Base-by-base conservation (phyloP, 2,113 vertebrate genomes). In the Merops nubicus region DNA sequence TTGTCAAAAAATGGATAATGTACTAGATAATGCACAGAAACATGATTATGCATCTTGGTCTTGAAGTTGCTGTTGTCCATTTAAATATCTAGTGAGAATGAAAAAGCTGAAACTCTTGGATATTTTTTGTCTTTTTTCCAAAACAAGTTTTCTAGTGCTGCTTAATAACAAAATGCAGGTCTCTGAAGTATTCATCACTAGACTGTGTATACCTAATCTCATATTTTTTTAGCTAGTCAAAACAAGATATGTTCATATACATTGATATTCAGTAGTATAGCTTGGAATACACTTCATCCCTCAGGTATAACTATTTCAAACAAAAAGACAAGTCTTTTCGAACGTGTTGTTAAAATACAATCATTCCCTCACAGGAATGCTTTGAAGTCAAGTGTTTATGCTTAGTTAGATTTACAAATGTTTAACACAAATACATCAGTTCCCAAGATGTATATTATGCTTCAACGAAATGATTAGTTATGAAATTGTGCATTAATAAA, bases 301-400 rank as follows among this genome's bases (percentile, higher is more conserved):
- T 57, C 80, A 81, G 54, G 76, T 74, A 57, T 47, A 91, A 82
- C 3, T 68, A 29, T 93, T 96, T 84, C 54, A 84, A 95, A 74
- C 40, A 82, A 65, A 76, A 92, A 45, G 65, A 38, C 0, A 0
- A 93, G 13, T 17, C 13, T 72, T 96, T 93, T 57, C 4, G 21
- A 88, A 28, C 12, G 40, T 56, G 31, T 47, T 86, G 64, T 75
- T 94, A 88, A 96, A 96, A 93, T 86, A 91, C 2, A 7, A 89
- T 68, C 88, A 50, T 88, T 95, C 45, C 33, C 53, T 70, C 54
- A 13, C 34, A 94, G 59, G 93, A 96, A 96, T 91, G 95, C 96
- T 97, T 97, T 97, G 94, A 97, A 97, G 91, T 26, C 23, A 96
- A 97, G 89, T 62, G 48, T 96, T 97, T 96, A 95, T 93, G 80